Evolutionary conservation across 2,888 invertebrate genomes (phyloP).

Genomic region (Dinocampus coccinellae): DNA sequence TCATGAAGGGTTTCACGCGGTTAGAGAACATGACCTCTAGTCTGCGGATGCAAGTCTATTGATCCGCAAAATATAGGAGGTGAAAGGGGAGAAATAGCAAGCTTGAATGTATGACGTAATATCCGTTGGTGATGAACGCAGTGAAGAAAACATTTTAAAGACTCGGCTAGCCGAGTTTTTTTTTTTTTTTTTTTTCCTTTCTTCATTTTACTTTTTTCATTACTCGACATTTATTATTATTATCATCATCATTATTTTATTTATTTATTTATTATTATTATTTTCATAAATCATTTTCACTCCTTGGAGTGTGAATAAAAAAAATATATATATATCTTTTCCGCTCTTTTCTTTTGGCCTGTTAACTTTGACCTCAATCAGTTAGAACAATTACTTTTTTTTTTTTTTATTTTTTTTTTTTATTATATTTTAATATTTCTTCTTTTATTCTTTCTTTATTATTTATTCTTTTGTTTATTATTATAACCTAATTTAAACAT

Average conservation of each 20-base stretch:
- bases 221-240: not conserved
- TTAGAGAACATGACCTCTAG: conserved; percentile 33
- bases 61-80: conserved; percentile 56
- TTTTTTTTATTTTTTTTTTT: not conserved
- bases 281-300: not conserved
- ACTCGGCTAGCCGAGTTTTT: conserved; percentile 29
- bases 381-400: not conserved
- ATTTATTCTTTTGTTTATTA: not conserved
- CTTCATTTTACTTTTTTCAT: conserved; percentile 9
- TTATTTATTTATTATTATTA: too few relatives aligned
- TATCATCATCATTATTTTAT: too few relatives aligned
- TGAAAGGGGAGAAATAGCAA: conserved; percentile 47
- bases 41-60: conserved; percentile 53
- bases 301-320: not conserved
- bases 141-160: conserved; percentile 53
- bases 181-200: not conserved
- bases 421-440: not conserved
- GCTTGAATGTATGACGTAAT: conserved; percentile 53
- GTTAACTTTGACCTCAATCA: not conserved
- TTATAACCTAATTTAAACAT: too few relatives aligned
- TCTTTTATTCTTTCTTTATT: not conserved
- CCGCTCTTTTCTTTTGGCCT: not conserved
- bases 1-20: conserved; percentile 22
- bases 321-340: too few relatives aligned
- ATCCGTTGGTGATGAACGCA: conserved; percentile 46